A percentile compares a stretch with the other conserved stretches of the same genome.
Conservation (phyloP, 2,888 invertebrate species). For the Penaeus monodon region DNA sequence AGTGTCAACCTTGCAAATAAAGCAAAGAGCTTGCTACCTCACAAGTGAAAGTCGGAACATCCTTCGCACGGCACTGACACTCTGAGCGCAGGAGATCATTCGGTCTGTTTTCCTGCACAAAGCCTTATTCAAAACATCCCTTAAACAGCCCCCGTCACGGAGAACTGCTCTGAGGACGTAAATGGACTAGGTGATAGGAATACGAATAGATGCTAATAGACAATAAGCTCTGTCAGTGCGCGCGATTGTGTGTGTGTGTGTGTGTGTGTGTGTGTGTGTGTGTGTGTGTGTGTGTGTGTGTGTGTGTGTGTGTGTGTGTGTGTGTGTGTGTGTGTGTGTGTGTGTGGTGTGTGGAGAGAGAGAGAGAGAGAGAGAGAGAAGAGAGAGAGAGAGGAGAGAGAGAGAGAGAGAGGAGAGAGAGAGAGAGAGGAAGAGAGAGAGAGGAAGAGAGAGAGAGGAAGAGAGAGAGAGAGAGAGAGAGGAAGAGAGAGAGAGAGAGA, state of each 20-base stretch:
- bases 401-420: neutral
- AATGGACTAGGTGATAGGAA: no score
- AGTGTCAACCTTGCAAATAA: no score
- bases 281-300: constrained; percentile 11
- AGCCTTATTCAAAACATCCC: no score
- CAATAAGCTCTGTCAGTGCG: no score
- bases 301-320: constrained; percentile 11
- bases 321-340: constrained; percentile 7
- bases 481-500: neutral
- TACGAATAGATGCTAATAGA: no score
- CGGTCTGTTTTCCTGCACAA: no score
- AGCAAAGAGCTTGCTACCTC: no score
- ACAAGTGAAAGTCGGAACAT: no score
- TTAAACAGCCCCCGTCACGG: no score
- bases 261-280: constrained; percentile 6
- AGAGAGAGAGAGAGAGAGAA: neutral
- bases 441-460: neutral
- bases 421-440: neutral
- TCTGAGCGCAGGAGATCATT: no score
- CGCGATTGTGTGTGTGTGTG: neutral
- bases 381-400: neutral
- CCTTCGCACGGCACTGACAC: no score
- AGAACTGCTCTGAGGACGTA: no score
- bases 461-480: neutral
- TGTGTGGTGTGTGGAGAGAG: constrained; percentile 11